Conservation (phyloP, 2,888 invertebrate species). For the Drosophila subsilvestris region DNA sequence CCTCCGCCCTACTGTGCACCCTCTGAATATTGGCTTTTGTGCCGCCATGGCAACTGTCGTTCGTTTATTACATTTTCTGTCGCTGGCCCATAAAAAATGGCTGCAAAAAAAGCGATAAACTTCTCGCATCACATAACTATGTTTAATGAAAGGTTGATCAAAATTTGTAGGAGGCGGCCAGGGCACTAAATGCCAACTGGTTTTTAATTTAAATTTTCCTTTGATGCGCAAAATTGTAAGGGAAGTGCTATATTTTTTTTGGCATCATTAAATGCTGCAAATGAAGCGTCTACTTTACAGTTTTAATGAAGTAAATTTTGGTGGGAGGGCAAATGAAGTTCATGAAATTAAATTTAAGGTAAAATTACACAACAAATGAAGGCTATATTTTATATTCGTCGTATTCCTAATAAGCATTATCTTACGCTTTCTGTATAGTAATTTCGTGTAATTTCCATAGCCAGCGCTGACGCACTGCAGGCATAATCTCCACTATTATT, state of each 20-base stretch:
- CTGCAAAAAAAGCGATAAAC: conserved; percentile 8
- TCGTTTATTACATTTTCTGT: conserved; percentile 32
- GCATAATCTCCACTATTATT: conserved; percentile 30
- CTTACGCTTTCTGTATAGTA: conserved; percentile 16
- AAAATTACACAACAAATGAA: background rate
- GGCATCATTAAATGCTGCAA: background rate
- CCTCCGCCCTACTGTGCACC: background rate
- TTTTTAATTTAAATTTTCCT: background rate
- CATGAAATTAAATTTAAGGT: background rate
- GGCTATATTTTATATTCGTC: background rate
- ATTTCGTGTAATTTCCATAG: conserved; percentile 30
- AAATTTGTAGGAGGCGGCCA: conserved; percentile 9
- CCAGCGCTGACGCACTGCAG: conserved; percentile 17
- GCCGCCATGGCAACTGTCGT: conserved; percentile 61
- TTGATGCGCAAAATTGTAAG: background rate
- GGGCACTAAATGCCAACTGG: background rate
- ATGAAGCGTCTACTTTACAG: background rate
- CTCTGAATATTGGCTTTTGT: conserved; percentile 16
- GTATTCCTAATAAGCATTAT: background rate
- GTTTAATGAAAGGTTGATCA: conserved; percentile 6
- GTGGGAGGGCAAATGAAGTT: background rate
- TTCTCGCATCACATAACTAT: conserved; percentile 23
- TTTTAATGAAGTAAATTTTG: background rate
- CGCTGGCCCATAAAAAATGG: conserved; percentile 21
- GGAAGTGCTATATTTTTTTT: background rate